Percentiles rank a stretch among this genome's conserved stretches.
Conservation (phyloP, 2,888 invertebrate genomes). For the Pseudococcus jackbeardsleyi region DNA sequence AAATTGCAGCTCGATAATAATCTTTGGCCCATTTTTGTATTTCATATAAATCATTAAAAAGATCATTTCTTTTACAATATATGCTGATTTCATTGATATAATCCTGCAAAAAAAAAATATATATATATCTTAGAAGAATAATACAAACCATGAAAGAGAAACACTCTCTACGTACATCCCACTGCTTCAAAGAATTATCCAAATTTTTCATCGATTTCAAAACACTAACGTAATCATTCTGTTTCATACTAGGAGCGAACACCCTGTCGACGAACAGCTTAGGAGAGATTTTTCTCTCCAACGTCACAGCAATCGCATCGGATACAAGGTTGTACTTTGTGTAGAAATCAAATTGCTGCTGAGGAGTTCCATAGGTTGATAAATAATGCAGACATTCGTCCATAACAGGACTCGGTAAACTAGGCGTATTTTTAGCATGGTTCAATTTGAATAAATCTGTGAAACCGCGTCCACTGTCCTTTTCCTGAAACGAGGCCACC, state of each 20-base stretch:
- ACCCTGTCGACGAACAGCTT: conserved; percentile 82
- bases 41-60: conserved; percentile 81
- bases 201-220: conserved; percentile 77
- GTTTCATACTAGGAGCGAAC: conserved; percentile 78
- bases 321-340: conserved; percentile 79
- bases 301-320: conserved; percentile 78
- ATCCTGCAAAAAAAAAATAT: conserved; percentile 12
- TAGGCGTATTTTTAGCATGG: conserved; percentile 56
- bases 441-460: conserved; percentile 1
- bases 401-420: conserved; percentile 70
- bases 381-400: conserved; percentile 88
- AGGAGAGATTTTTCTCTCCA: conserved; percentile 78
- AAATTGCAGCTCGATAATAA: conserved; percentile 83
- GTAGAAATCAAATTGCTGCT: conserved; percentile 82
- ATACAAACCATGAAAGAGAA: too few species aligned
- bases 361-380: conserved; percentile 82
- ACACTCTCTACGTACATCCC: conserved; percentile 73
- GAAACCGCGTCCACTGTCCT: conserved; percentile 44
- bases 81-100: conserved; percentile 75
- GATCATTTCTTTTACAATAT: conserved; percentile 78
- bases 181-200: conserved; percentile 78
- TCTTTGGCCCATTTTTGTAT: conserved; percentile 81
- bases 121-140: too few species aligned
- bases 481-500: conserved; percentile 51
- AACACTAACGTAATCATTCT: conserved; percentile 74